phyloP scores from a whole-genome alignment of 2,113 vertebrate species.

The Hypomesus transpacificus region DNA sequence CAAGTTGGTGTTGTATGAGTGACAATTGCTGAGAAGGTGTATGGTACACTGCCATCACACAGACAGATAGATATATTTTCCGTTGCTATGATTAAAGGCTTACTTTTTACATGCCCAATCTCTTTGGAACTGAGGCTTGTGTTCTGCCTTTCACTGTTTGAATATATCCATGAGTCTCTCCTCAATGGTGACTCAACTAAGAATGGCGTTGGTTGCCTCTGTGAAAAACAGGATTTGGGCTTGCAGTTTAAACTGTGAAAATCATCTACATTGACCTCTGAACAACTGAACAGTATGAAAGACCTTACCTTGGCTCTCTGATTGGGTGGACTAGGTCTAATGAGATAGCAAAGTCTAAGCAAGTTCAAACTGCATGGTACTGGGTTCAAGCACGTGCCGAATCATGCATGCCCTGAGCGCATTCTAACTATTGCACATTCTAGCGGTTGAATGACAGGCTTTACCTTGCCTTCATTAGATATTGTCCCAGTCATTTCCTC shows the following conservation, averaged over 20 bases:
- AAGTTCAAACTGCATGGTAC: not conserved
- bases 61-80: not conserved
- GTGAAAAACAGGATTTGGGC: not conserved
- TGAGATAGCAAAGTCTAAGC: not conserved
- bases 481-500: no score
- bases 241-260: not conserved
- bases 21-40: conserved; percentile 47
- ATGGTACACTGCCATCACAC: conserved; percentile 46
- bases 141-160: conserved; percentile 5
- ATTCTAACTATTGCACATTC: no score
- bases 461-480: no score
- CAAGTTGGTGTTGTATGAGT: conserved; percentile 41
- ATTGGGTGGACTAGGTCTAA: no score
- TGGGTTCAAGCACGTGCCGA: no score
- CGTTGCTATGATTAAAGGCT: conserved; percentile 5
- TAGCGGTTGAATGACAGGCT: not conserved
- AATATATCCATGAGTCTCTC: not conserved
- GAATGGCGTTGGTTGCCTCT: not conserved
- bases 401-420: no score
- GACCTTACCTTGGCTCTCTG: not conserved
- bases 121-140: conserved; percentile 1
- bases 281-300: not conserved
- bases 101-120: conserved; percentile 27
- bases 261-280: not conserved
- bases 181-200: not conserved